A percentile compares a stretch with the other conserved stretches of the same genome.
These are phyloP conservation scores for Epinephelus coioides DNA, from an alignment of 2,797 vertebrate genomes.

Conservation along the genomic window DNA sequence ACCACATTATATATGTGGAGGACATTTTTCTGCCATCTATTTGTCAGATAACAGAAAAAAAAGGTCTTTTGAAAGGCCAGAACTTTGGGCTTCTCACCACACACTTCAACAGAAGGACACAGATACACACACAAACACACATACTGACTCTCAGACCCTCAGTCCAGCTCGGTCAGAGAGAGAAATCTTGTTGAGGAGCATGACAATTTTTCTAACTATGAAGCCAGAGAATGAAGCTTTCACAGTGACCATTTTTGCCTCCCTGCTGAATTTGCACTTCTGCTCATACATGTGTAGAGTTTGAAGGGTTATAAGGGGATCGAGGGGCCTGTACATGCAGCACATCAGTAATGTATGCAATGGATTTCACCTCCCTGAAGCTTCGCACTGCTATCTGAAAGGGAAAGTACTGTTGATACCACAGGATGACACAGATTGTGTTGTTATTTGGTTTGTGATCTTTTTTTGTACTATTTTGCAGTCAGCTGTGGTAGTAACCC, in stretches of 20 bases:
- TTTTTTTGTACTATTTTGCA: neutral
- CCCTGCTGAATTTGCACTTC: constrained; percentile 8
- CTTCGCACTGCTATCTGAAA: neutral
- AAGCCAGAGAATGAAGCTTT: constrained; percentile 33
- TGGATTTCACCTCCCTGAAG: neutral
- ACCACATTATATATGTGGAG: neutral
- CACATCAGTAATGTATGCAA: neutral
- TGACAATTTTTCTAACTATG: constrained; percentile 39
- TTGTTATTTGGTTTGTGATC: neutral
- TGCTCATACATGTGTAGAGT: constrained; percentile 1
- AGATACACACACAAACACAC: neutral
- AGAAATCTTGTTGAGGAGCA: constrained; percentile 19
- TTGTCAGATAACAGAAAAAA: constrained; percentile 3
- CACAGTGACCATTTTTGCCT: constrained; percentile 12
- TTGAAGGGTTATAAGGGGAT: constrained; percentile 11
- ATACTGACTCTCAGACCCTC: constrained; percentile 2
- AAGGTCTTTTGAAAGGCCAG: constrained; percentile 23
- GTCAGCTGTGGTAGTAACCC: neutral
- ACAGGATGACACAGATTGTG: neutral
- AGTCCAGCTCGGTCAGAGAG: neutral
- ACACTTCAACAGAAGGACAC: neutral
- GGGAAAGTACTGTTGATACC: neutral
- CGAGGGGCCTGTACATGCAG: neutral
- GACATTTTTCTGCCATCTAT: neutral
- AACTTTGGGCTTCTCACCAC: neutral